Conservation (phyloP, 2,888 invertebrate species). For the Tanytarsus gracilentus region DNA sequence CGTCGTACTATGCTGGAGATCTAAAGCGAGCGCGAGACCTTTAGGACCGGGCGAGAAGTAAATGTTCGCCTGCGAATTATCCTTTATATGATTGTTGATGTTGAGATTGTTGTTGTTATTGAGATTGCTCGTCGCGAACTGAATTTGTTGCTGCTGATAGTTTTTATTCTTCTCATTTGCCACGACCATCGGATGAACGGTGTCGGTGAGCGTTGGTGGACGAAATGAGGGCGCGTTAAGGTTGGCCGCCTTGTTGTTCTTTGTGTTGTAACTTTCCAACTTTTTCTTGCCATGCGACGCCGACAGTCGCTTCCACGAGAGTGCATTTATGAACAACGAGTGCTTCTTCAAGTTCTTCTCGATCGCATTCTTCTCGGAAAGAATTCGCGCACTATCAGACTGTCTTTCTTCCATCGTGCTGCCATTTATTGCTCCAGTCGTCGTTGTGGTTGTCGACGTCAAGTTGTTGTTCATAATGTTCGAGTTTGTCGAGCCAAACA, state of each 20-base stretch:
- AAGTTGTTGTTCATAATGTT: constrained; percentile 38
- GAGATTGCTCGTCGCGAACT: constrained; percentile 23
- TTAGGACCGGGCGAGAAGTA: constrained; percentile 37
- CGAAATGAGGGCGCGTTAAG: constrained; percentile 57
- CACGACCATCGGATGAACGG: constrained; percentile 57
- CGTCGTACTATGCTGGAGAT: constrained; percentile 51
- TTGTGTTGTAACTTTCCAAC: constrained; percentile 75
- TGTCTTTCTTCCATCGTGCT: constrained; percentile 37
- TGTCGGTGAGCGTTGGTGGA: constrained; percentile 62
- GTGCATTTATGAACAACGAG: constrained; percentile 86
- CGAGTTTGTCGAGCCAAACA: constrained; percentile 36
- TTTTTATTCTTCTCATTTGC: constrained; percentile 85
- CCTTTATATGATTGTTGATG: constrained; percentile 33
- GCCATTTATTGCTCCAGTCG: constrained; percentile 37
- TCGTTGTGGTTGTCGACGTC: constrained; percentile 35
- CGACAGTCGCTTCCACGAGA: constrained; percentile 93
- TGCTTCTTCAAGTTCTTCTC: constrained; percentile 89
- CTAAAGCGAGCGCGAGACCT: constrained; percentile 48
- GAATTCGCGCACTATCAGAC: constrained; percentile 71
- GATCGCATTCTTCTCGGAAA: constrained; percentile 75
- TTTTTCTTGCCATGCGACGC: constrained; percentile 89
- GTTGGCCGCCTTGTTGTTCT: constrained; percentile 50
- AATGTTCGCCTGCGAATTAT: constrained; percentile 36
- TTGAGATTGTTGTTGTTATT: constrained; percentile 19
- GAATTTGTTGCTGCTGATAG: constrained; percentile 31